These are phyloP conservation scores for Pygocentrus nattereri DNA, from an alignment of 2,797 vertebrate genomes.

Conservation along the genomic window DNA sequence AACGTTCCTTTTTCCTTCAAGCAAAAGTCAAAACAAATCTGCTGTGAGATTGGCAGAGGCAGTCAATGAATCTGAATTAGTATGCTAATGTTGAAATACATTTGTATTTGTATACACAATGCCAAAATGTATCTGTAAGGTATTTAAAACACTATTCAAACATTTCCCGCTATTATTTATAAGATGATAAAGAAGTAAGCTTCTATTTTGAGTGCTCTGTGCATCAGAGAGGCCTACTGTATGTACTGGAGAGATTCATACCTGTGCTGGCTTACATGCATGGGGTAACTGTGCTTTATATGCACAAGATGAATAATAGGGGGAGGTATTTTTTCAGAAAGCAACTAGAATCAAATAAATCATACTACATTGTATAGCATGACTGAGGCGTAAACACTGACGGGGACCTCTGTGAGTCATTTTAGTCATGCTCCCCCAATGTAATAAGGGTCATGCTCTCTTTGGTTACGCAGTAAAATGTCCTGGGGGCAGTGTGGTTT, in stretches of 20 bases:
- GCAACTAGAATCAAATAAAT: not conserved
- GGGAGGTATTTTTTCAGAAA: not conserved
- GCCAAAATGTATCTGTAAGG: no score
- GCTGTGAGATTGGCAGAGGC: no score
- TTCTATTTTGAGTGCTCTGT: not conserved
- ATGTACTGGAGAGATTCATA: not conserved
- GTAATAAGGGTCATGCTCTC: slow-evolving; percentile 58
- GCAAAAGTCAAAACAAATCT: no score
- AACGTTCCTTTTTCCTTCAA: no score
- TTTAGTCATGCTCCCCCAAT: slow-evolving; percentile 48
- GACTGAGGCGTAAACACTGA: slow-evolving; percentile 36
- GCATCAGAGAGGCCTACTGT: not conserved
- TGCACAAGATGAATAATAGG: not conserved
- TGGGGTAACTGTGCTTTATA: not conserved
- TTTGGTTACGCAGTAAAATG: slow-evolving; percentile 51
- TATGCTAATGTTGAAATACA: no score
- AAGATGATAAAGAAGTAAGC: no score
- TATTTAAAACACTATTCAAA: no score
- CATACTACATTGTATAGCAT: not conserved
- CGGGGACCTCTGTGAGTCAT: slow-evolving; percentile 48
- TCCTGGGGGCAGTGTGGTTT: slow-evolving; percentile 51
- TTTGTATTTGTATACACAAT: no score
- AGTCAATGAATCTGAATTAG: not conserved
- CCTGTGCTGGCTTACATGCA: not conserved
- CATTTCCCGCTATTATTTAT: no score